Conservation (phyloP, 2,113 vertebrate genomes). For the Anarhynchus alexandrinus region DNA sequence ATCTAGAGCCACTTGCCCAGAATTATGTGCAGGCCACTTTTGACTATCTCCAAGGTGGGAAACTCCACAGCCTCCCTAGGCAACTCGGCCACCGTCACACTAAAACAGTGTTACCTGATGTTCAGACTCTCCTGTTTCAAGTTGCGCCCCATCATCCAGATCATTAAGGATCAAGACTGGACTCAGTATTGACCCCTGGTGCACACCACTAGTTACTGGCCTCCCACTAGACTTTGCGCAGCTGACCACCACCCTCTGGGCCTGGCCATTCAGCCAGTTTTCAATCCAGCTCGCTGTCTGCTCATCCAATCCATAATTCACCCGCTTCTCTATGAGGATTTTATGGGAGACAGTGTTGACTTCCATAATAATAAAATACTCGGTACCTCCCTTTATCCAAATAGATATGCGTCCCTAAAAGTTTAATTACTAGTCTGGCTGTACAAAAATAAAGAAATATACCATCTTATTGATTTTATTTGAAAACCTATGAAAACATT, state of each 20-base stretch:
- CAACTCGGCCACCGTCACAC: neutral
- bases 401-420: neutral
- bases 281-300: neutral
- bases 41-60: neutral
- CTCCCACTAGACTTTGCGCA: neutral
- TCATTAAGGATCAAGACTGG: neutral
- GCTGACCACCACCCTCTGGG: neutral
- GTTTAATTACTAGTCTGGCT: neutral
- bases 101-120: neutral
- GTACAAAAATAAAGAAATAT: neutral
- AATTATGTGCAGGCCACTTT: neutral
- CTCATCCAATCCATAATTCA: neutral
- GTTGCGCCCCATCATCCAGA: neutral
- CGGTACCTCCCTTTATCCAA: neutral
- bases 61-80: too few relatives aligned
- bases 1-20: neutral
- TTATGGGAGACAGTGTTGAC: neutral
- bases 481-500: neutral
- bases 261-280: rapidly evolving
- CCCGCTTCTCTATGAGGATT: neutral
- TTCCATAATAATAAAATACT: neutral
- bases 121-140: neutral
- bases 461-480: neutral
- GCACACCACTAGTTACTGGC: neutral
- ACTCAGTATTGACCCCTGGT: neutral